Evolutionary conservation across 2,113 vertebrate species (phyloP), one percentile per base, ranked within the genome.

Genomic region (Hirundichthys speculiger): DNA sequence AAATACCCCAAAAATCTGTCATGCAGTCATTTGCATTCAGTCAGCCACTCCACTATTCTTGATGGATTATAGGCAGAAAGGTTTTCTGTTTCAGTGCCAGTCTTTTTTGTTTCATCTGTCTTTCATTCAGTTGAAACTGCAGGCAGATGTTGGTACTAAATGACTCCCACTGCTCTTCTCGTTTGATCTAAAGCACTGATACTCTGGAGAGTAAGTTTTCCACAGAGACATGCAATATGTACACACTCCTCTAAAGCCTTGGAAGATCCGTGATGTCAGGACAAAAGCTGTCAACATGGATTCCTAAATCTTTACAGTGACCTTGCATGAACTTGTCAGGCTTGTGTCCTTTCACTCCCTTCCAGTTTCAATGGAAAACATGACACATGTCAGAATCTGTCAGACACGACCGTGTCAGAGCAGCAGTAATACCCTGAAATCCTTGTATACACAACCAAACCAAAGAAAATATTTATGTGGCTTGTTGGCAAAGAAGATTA

Each of bases 311-410:
- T 65, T 51, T 39, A 38, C 69, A 5, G 19, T 64, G 77, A 79
- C 77, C 79, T 80, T 74, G 64, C 19, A 34, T 70, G 63, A 76
- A 69, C 63, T 51, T 27, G 40, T 68, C 65, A 54, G 55, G 22
- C 56, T 59, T 19, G 9, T 20, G 74, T 73, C 69, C 56, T 76
- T 66, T 73, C 47, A 56, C 53, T 72, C 60, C 15, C 8, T 69
- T 50, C 64, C 56, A 1, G n/a, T 61, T 54, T 85, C 71, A 70
- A 30, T 66, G 66, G 22, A 19, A 60, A 69, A 79, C 55, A 13
- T 38, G 73, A 79, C 80, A 51, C 68, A 42, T 73, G 75, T 83
- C 77, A 70, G 38, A 75, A 77, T 63, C 40, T 34, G 74, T 80
- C 64, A 77, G 19, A 45, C 56, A 25, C 42, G 10, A 13, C 13